These are phyloP conservation scores for Mustela lutreola DNA, from an alignment of 2,113 vertebrate genomes.

Conservation along the genomic window DNA sequence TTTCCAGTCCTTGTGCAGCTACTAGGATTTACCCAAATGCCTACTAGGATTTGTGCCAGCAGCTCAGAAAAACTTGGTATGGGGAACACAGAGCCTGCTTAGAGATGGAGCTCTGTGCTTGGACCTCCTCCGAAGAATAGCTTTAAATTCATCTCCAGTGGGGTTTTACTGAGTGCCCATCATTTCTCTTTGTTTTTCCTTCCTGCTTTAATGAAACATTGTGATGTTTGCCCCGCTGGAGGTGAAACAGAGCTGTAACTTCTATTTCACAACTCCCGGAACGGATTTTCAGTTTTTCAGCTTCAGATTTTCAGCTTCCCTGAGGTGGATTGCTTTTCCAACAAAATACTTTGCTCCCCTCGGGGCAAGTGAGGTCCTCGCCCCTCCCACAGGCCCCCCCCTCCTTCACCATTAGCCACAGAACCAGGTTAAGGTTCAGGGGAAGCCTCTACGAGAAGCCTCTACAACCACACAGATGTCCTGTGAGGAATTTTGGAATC, in stretches of 20 bases:
- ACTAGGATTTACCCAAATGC: neutral
- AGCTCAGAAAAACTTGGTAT: neutral
- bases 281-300: neutral
- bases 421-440: neutral
- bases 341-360: neutral
- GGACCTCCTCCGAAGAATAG: neutral
- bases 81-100: neutral
- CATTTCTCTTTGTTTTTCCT: neutral
- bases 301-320: neutral
- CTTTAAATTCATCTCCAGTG: neutral
- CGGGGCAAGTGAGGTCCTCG: neutral
- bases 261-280: neutral
- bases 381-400: accelerated
- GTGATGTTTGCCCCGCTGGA: neutral
- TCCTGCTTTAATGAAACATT: neutral
- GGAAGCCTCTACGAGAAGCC: neutral
- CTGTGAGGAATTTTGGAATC: neutral
- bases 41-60: neutral
- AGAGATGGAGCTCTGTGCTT: neutral
- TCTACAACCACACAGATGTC: neutral
- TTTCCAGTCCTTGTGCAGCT: neutral
- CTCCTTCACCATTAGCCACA: neutral
- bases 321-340: neutral
- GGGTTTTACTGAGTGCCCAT: neutral
- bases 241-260: neutral